Percentiles rank a stretch among this genome's conserved stretches.
Evolutionary conservation across 2,888 invertebrate species (phyloP).

Genomic region (Epiblema foenella): DNA sequence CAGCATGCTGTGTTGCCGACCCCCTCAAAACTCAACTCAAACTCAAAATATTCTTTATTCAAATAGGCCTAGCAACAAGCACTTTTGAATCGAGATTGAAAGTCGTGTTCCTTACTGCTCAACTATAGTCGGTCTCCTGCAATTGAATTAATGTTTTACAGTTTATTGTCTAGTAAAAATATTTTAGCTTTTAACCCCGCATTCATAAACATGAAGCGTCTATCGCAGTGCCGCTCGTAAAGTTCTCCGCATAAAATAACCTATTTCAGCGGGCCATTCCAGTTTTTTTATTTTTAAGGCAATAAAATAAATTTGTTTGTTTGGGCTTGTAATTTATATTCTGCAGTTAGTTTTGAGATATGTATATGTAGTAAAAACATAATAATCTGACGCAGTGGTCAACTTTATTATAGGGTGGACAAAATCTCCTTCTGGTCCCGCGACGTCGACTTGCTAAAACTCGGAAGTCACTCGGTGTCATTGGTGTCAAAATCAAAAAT

Average conservation of each 20-base stretch:
- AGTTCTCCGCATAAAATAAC: neutral
- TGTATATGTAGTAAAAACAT: neutral
- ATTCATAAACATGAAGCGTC: neutral
- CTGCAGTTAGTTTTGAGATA: neutral
- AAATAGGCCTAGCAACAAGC: too few relatives aligned
- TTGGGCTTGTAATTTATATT: constrained; percentile 1
- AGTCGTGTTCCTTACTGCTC: too few relatives aligned
- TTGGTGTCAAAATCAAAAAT: too few relatives aligned
- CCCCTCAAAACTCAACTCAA: too few relatives aligned
- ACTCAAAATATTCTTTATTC: too few relatives aligned
- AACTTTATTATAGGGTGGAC: too few relatives aligned
- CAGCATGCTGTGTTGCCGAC: too few relatives aligned
- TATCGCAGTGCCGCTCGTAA: neutral
- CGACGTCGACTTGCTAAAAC: too few relatives aligned
- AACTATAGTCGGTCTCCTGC: neutral
- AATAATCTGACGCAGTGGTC: too few relatives aligned
- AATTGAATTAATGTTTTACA: neutral
- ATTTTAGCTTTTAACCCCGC: neutral
- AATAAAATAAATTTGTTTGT: constrained; percentile 3
- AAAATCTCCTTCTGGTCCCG: too few relatives aligned
- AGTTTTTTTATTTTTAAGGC: constrained; percentile 2
- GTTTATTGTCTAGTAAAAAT: neutral
- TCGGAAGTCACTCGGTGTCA: too few relatives aligned
- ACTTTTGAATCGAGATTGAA: too few relatives aligned
- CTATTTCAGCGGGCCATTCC: constrained; percentile 1